Evolutionary conservation across 2,113 vertebrate species (phyloP).

Genomic region (Terrapene triunguis): DNA sequence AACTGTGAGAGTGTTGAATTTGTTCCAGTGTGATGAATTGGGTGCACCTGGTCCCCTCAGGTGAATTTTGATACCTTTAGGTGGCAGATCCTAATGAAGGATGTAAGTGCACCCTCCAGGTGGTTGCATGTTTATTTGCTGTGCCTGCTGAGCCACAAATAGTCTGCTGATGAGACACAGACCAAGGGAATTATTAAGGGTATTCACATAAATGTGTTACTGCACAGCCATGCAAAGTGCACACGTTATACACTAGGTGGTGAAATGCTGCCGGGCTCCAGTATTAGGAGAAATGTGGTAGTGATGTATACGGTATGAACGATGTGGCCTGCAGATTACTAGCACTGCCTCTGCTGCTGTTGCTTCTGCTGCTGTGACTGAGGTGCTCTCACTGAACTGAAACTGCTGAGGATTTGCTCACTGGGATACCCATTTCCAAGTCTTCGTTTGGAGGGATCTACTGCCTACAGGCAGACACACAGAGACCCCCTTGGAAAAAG

Average conservation of each 20-base stretch:
- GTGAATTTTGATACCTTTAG: not conserved
- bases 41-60: not conserved
- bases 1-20: not conserved
- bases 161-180: conserved; percentile 18
- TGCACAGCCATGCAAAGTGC: not conserved
- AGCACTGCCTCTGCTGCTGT: conserved; percentile 68
- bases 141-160: conserved; percentile 14
- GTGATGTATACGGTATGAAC: conserved; percentile 82
- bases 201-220: not conserved
- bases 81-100: not conserved
- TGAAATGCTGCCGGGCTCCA: conserved; percentile 71
- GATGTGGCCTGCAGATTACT: conserved; percentile 81
- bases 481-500: conserved; percentile 12
- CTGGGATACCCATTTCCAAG: conserved; percentile 70
- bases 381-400: conserved; percentile 56
- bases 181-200: conserved; percentile 1
- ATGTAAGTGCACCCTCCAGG: not conserved
- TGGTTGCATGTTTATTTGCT: conserved; percentile 3
- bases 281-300: conserved; percentile 90
- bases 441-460: conserved; percentile 57
- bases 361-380: conserved; percentile 54
- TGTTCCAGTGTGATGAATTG: not conserved
- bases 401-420: conserved; percentile 79
- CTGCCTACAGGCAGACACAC: not conserved
- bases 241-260: conserved; percentile 16